Evolutionary conservation across 2,797 vertebrate species (phyloP).

Genomic region (Malurus splendens): DNA sequence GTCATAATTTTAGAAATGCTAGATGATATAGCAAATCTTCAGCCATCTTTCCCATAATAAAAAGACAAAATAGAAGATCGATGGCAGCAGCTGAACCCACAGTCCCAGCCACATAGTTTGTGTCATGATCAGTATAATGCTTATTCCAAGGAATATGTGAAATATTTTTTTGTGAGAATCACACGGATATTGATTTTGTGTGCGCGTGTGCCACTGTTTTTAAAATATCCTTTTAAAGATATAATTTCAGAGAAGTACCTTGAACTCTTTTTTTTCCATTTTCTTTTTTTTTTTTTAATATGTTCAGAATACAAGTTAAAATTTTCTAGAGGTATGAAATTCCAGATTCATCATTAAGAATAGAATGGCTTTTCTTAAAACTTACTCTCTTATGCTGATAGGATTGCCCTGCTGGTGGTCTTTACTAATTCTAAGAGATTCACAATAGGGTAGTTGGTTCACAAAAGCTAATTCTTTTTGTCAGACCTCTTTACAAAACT

Average conservation of each 20-base stretch:
- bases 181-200: not conserved
- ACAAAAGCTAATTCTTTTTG: conserved; percentile 32
- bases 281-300: no score
- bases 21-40: conserved; percentile 21
- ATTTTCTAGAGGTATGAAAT: not conserved
- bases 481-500: conserved; percentile 62
- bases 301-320: not conserved
- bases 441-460: not conserved
- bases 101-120: conserved; percentile 34
- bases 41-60: conserved; percentile 48
- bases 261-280: not conserved
- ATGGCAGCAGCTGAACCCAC: conserved; percentile 36
- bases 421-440: conserved; percentile 1
- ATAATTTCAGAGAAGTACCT: not conserved
- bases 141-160: conserved; percentile 16
- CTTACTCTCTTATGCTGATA: not conserved
- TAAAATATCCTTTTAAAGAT: not conserved
- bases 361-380: not conserved
- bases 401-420: conserved; percentile 59
- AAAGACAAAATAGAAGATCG: conserved; percentile 27
- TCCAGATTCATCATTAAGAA: not conserved
- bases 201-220: not conserved
- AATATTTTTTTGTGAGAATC: conserved; percentile 14
- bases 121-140: not conserved
- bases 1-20: not conserved